Evolutionary conservation across 1,140 invertebrate species (phyloP), one percentile per base, ranked within the genome.

Genomic region (Eulimnadia texana): DNA sequence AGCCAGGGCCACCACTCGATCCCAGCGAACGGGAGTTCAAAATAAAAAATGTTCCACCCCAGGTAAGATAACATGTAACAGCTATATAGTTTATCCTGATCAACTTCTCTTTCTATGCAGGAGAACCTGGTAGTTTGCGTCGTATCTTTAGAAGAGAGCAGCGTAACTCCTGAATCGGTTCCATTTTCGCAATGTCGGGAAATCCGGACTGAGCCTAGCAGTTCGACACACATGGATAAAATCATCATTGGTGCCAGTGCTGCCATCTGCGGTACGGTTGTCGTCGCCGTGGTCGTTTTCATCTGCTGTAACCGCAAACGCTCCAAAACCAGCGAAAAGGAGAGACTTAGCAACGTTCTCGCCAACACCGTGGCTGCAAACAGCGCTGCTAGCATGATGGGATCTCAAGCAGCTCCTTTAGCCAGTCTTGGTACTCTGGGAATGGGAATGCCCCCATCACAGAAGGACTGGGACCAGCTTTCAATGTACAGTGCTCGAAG

Each of bases 101-200:
- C n/a, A n/a, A 53, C 51, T 9, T 53, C 19, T 6, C 23, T 9
- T 63, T 50, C 49, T 62, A 74, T 74, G 42, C 73, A 91, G 83
- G 89, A 93, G 77, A 93, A 90, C 68, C 88, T 94, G 51, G 84
- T 94, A 22, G 89, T 93, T 27, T 93, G 90, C 70, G 90, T 93
- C 1, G 86, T 91, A 50, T 90, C 88, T 6, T 74, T 92, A 60
- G 90, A 93, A 71, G 88, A 92, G 66, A 81, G 84, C 13, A 83
- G 88, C 70, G 81, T 91, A 0, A 89, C 84, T 22, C 88, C 88
- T 16, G 85, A 88, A 60, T 85, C 82, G 42, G 88, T 93, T 22
- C 89, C 88, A 1, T 86, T 85, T 70, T 79, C 80, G 27, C 90
- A 93, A 72, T 95, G 91, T 68, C 80, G 86, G 29, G 91, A 95